Conservation (phyloP, 2,888 invertebrate genomes). For the Kryphioiulus occultus region DNA sequence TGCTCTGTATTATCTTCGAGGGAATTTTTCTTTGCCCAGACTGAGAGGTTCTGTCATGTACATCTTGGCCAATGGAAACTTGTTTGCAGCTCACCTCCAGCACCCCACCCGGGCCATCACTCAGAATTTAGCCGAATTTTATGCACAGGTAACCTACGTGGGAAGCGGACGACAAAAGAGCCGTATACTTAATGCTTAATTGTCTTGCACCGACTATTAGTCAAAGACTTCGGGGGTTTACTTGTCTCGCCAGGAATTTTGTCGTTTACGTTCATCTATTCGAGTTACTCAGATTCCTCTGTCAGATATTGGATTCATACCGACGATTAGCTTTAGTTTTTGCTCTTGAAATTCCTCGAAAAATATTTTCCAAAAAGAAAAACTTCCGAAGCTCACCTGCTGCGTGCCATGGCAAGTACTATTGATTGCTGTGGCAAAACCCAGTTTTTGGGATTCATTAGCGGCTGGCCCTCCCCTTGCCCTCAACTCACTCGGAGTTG, state of each 20-base stretch:
- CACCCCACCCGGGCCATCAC: background rate
- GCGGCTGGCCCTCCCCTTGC: background rate
- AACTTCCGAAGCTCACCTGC: background rate
- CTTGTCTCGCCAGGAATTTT: slow-evolving; percentile 7
- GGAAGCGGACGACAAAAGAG: slow-evolving; percentile 6
- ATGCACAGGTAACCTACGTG: background rate
- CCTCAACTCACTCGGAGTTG: background rate
- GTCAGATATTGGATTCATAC: slow-evolving; percentile 31
- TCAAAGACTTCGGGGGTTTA: slow-evolving; percentile 31
- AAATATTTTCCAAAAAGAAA: background rate
- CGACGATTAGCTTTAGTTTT: slow-evolving; percentile 20
- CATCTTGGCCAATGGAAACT: background rate
- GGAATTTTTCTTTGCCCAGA: background rate
- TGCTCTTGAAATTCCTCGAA: slow-evolving; percentile 15
- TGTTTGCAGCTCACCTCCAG: background rate
- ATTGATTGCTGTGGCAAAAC: slow-evolving; percentile 8
- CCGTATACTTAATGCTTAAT: slow-evolving; percentile 26
- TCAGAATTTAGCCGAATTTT: slow-evolving; percentile 13
- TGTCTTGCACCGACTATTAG: slow-evolving; percentile 30
- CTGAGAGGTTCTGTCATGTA: background rate
- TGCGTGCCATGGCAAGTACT: background rate
- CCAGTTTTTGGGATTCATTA: background rate
- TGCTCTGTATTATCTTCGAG: too few relatives aligned
- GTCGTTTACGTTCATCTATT: background rate
- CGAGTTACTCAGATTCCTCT: background rate